Evolutionary conservation across 2,888 invertebrate species (phyloP).

Genomic region (Hydropsyche betteni): DNA sequence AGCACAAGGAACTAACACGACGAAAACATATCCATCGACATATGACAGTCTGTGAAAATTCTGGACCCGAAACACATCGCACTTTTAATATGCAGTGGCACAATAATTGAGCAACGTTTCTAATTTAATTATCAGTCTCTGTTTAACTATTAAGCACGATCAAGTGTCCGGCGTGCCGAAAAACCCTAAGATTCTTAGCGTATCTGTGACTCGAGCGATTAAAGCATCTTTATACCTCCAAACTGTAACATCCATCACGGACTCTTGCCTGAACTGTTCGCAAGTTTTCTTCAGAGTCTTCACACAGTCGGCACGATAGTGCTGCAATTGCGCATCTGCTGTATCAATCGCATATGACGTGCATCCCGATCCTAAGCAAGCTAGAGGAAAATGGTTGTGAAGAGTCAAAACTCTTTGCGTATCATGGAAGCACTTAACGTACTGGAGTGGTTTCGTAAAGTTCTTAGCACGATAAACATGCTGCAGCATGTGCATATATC

Average conservation of each 20-base stretch:
- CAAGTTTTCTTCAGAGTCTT: constrained; percentile 85
- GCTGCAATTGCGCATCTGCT: constrained; percentile 87
- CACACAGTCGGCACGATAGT: constrained; percentile 93
- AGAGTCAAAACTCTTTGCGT: constrained; percentile 87
- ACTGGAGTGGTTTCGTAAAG: constrained; percentile 92
- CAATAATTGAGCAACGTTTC: constrained; percentile 35
- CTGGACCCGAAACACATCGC: too few species aligned
- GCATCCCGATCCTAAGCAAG: constrained; percentile 85
- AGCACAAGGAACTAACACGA: background rate
- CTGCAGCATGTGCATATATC: constrained; percentile 93
- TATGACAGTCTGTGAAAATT: background rate
- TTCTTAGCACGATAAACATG: constrained; percentile 90
- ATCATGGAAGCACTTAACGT: constrained; percentile 94
- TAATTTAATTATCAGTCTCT: constrained; percentile 49
- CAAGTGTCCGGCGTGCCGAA: constrained; percentile 59
- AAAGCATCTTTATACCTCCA: constrained; percentile 88
- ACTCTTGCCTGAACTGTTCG: constrained; percentile 82
- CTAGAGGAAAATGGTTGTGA: constrained; percentile 92
- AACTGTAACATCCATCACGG: constrained; percentile 84
- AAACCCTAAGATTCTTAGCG: constrained; percentile 78
- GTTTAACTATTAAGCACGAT: constrained; percentile 51
- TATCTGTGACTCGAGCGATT: constrained; percentile 73
- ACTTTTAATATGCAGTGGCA: constrained; percentile 17
- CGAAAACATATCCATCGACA: background rate
- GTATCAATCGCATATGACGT: constrained; percentile 86